phyloP scores from a whole-genome alignment of 2,113 vertebrate species.

The Gymnobelideus leadbeateri region DNA sequence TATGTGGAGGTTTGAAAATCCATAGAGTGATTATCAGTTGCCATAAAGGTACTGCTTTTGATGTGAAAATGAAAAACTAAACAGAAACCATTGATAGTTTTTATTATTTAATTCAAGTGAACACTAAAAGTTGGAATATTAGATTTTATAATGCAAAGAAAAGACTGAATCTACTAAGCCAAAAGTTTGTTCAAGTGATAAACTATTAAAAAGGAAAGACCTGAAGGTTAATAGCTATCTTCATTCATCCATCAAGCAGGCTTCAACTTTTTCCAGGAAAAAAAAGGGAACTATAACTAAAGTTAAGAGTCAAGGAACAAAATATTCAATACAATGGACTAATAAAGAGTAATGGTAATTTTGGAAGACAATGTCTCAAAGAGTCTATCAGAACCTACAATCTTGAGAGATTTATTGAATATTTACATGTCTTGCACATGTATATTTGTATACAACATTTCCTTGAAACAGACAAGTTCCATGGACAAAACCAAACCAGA shows the following conservation, averaged over 20 bases:
- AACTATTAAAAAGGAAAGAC: neutral
- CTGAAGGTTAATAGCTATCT: neutral
- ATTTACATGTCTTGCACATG: neutral
- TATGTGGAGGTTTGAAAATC: too few species aligned
- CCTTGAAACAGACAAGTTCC: neutral
- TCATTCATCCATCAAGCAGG: conserved; percentile 20
- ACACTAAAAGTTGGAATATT: too few species aligned
- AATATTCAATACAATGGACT: neutral
- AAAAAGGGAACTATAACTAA: neutral
- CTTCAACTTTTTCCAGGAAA: neutral
- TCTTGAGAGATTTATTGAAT: neutral
- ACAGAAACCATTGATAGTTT: too few species aligned
- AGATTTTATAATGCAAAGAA: too few species aligned
- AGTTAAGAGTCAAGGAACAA: conserved; percentile 8
- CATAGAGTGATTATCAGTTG: too few species aligned
- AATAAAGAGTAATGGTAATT: neutral
- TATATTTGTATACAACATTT: neutral
- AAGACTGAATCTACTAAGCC: neutral
- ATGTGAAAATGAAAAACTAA: too few species aligned
- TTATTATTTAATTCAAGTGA: too few species aligned
- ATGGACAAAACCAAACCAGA: neutral
- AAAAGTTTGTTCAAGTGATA: conserved; percentile 40
- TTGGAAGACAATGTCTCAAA: neutral
- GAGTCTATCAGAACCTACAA: neutral
- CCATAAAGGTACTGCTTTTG: too few species aligned